Evolutionary conservation across 1,140 invertebrate genomes (phyloP).

Genomic region (Hylaeus anthracinus): DNA sequence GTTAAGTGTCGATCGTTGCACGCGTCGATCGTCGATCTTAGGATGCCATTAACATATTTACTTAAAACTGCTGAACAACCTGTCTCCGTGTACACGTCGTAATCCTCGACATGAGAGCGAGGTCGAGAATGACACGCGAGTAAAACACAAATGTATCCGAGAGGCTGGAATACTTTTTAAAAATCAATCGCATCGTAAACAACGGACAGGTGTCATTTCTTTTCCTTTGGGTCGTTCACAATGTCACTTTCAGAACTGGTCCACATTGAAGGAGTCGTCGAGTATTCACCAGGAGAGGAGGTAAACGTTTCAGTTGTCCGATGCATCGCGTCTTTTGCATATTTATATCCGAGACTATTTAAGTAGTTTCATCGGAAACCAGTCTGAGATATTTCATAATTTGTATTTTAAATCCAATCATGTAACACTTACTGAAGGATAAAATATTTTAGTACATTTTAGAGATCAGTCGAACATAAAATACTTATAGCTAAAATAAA

Average conservation of each 20-base stretch:
- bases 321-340: too few species aligned
- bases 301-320: too few species aligned
- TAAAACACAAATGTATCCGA: background rate
- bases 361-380: too few species aligned
- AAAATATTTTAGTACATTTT: too few species aligned
- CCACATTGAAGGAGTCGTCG: background rate
- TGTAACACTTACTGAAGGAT: too few species aligned
- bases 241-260: slow-evolving; percentile 17
- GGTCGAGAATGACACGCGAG: background rate
- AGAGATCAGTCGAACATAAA: too few species aligned
- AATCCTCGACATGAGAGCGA: background rate
- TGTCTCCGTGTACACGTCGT: background rate
- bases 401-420: too few species aligned
- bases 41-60: slow-evolving; percentile 30
- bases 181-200: slow-evolving; percentile 15
- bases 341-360: too few species aligned
- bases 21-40: background rate
- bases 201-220: background rate
- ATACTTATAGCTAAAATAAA: too few species aligned
- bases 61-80: slow-evolving; percentile 12
- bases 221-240: slow-evolving; percentile 2
- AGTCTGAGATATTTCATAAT: too few species aligned
- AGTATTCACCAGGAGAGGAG: too few species aligned
- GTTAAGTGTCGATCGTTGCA: slow-evolving; percentile 27
- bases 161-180: background rate